Base-by-base conservation (phyloP, 2,888 invertebrate species). In the Drosophila fungiperda region DNA sequence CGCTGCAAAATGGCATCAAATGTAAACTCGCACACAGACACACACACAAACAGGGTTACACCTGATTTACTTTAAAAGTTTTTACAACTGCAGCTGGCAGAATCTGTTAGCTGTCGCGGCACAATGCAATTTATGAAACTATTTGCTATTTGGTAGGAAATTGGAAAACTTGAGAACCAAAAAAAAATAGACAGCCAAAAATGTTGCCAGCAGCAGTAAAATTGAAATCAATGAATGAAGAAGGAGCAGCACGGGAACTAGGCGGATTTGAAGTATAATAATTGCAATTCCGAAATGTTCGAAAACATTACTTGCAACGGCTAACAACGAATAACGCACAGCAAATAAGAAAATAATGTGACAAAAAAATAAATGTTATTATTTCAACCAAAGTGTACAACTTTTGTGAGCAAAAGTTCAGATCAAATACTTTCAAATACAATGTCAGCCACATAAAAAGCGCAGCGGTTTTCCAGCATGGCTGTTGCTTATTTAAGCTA, bases 91-190 rank as follows among this genome's bases (percentile, higher is more conserved):
- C 60, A 68, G 49, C 52, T 76, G 77, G 50, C 77, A 55, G 62
- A 55, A 61, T 58, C 45, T 52, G 62, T 59, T 33, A 53, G 26
- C 32, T 59, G 53, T 72, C 63, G 54, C 49, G 12, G 54, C 29
- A 49, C 54, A 64, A 68, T 68, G 65, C 68, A 78, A 80, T 79
- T 80, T 80, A 69, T 79, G 73, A 77, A 77, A 80, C 73, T 75
- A 60, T 77, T 73, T 70, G 58, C 62, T 58, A 35, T 54, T 68
- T 33, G 63, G 60, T 36, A 59, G 78, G 69, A 83, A 89, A 82
- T 89, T 77, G 77, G 65, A 79, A 84, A 79, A 79, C 62, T 79
- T 87, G 48, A 38, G 2, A 29, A 0, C 32, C 15, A 6, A 26
- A 54, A 38, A 54, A 60, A 29, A 23, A 36, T 9, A 36, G 26